Evolutionary conservation across 2,888 invertebrate genomes (phyloP), one percentile per base, ranked within the genome.

Genomic region (Platypus cylindrus): DNA sequence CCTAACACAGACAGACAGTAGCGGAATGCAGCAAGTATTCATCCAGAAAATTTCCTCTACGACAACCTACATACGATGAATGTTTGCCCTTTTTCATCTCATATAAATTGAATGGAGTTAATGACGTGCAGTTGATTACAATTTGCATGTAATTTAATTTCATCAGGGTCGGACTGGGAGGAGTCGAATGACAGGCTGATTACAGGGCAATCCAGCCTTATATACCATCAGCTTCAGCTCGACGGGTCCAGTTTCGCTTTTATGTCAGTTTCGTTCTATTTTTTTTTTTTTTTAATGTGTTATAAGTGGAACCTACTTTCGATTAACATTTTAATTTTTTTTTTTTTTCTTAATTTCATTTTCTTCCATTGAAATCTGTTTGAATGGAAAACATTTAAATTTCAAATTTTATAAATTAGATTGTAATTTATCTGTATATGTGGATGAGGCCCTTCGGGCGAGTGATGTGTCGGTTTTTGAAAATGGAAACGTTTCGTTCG

Each of bases 101-200:
- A 34, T 5, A 11, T n/a, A n/a, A n/a, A n/a, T n/a, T n/a, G n/a
- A n/a, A 13, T 41, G 49, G 18, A 43, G 38, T 40, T 46, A 37
- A 28, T 41, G 50, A 55, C 56, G 58, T 56, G 51, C 37, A 44
- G 45, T 45, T 48, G 52, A 54, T 55, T 54, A 50, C 51, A 50
- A 52, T 47, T 45, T 49, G 54, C 51, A 52, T 56, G 58, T 60
- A 60, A 62, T 61, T 61, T 61, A 61, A 62, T 62, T 62, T 62
- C 56, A 54, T 55, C 61, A 59, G 60, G 59, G 60, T 58, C 56
- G 60, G 54, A 54, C 52, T 58, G 60, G 62, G 62, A 47, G 61
- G 60, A 51, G 60, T 48, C 52, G 55, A 61, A 47, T 59, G 62
- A 62, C 61, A 61, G 59, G 49, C 55, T 61, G 60, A 62, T 62